phyloP scores from a whole-genome alignment of 1,140 invertebrate genomes.

The Hycleus cichorii region DNA sequence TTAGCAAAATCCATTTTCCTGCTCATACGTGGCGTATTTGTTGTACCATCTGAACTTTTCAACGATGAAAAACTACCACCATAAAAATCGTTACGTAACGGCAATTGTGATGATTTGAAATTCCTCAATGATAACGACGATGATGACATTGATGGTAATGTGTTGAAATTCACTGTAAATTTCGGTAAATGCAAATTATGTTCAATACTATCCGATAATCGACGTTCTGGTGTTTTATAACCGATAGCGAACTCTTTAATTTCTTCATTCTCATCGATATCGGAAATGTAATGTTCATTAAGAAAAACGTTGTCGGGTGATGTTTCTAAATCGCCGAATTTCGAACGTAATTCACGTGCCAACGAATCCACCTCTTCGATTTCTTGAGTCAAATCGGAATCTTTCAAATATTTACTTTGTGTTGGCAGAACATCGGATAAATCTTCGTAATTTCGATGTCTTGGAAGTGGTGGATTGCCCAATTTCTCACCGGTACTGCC shows the following conservation, averaged over 20 bases:
- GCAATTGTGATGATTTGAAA: conserved; percentile 1
- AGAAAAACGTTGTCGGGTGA: conserved; percentile 30
- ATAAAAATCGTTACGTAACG: background rate
- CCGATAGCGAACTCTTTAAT: conserved; percentile 34
- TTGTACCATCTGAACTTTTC: conserved; percentile 34
- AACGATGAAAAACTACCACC: conserved; percentile 32
- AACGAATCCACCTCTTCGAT: conserved; percentile 34
- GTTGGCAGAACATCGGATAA: background rate
- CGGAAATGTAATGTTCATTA: conserved; percentile 39
- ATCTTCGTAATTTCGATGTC: conserved; percentile 28
- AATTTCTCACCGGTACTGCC: conserved; percentile 18
- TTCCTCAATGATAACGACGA: conserved; percentile 1
- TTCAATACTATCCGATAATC: conserved; percentile 14
- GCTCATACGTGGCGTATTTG: conserved; percentile 17
- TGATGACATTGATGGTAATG: conserved; percentile 16
- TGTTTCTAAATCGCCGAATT: conserved; percentile 23
- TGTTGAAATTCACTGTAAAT: conserved; percentile 9
- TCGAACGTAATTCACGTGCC: conserved; percentile 28
- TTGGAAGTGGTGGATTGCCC: conserved; percentile 26
- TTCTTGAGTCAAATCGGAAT: conserved; percentile 32
- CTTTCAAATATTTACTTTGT: conserved; percentile 31
- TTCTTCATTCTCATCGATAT: conserved; percentile 40
- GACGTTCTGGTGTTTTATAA: conserved; percentile 26
- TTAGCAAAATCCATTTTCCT: conserved; percentile 26
- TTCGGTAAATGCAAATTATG: background rate